Percentiles rank a stretch among this genome's conserved stretches.
Conservation (phyloP, 2,888 invertebrate species). For the Rhodophaea formosa region DNA sequence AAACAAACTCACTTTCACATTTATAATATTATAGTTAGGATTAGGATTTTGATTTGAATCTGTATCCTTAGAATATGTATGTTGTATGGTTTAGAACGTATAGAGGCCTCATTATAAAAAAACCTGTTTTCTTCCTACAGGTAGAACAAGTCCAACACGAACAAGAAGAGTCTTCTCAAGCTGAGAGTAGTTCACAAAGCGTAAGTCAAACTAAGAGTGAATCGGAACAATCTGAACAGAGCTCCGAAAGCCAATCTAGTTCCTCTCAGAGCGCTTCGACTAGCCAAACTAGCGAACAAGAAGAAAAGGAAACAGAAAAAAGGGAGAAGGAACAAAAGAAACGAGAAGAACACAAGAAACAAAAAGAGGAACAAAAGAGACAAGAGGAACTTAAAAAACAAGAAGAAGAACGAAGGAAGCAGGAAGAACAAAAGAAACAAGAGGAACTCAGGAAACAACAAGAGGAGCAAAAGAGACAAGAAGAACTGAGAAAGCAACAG, state of each 20-base stretch:
- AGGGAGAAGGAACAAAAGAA: not conserved
- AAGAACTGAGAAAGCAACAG: not conserved
- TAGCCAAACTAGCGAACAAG: not conserved
- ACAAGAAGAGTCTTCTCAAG: no score
- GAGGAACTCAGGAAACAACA: not conserved
- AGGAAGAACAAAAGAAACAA: not conserved
- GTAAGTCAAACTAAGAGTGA: no score
- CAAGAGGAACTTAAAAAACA: not conserved
- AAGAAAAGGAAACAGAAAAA: not conserved
- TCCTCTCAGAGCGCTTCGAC: not conserved
- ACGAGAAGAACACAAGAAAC: not conserved
- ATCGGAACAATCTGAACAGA: no score
- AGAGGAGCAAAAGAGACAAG: not conserved
- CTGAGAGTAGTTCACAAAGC: no score
- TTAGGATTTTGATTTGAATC: no score
- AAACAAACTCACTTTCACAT: no score
- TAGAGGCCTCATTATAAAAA: no score
- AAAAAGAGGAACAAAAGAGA: not conserved
- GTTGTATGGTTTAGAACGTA: no score
- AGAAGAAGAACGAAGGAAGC: not conserved
- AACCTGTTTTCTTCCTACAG: no score
- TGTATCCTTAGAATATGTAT: no score
- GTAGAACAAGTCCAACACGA: no score
- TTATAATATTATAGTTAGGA: no score
- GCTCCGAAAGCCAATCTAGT: not conserved